phyloP scores from a whole-genome alignment of 1,140 invertebrate genomes.

The Bombus picipes region DNA sequence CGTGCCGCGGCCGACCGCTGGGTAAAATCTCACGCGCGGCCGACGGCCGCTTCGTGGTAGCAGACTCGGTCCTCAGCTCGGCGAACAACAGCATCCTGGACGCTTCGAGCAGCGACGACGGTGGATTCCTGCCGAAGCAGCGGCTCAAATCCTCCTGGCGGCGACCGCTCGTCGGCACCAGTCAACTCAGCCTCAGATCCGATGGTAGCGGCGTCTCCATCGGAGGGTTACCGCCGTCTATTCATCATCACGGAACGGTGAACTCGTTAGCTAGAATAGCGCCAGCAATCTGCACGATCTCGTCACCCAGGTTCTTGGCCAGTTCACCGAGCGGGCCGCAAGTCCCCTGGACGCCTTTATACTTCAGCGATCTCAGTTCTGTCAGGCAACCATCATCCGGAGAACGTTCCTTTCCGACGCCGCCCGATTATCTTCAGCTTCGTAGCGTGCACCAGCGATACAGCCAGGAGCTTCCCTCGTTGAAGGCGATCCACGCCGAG shows the following conservation, averaged over 20 bases:
- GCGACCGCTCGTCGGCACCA: conserved; percentile 86
- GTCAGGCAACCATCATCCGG: conserved; percentile 90
- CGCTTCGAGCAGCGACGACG: conserved; percentile 90
- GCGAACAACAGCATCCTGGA: conserved; percentile 86
- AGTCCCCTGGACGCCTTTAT: conserved; percentile 86
- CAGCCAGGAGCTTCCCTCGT: conserved; percentile 88
- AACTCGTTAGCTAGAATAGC: conserved; percentile 67
- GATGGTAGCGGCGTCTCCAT: conserved; percentile 85
- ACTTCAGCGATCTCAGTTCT: conserved; percentile 93
- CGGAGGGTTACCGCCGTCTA: conserved; percentile 77
- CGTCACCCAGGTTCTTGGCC: conserved; percentile 81
- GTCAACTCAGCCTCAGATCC: conserved; percentile 87
- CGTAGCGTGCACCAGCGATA: conserved; percentile 87
- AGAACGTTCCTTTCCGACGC: conserved; percentile 90
- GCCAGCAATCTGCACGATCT: conserved; percentile 80
- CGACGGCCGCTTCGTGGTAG: conserved; percentile 89
- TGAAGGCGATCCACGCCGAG: conserved; percentile 89
- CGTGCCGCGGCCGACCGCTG: conserved; percentile 83
- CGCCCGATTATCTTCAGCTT: conserved; percentile 85
- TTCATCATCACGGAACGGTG: conserved; percentile 69
- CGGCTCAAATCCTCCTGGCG: conserved; percentile 87
- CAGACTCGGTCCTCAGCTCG: conserved; percentile 85
- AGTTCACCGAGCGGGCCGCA: conserved; percentile 82
- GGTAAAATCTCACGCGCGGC: conserved; percentile 88
- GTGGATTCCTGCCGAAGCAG: conserved; percentile 88